Percentiles rank a stretch among this genome's conserved stretches.
phyloP scores from a whole-genome alignment of 2,113 vertebrate species.

The Sylvilagus bachmani region DNA sequence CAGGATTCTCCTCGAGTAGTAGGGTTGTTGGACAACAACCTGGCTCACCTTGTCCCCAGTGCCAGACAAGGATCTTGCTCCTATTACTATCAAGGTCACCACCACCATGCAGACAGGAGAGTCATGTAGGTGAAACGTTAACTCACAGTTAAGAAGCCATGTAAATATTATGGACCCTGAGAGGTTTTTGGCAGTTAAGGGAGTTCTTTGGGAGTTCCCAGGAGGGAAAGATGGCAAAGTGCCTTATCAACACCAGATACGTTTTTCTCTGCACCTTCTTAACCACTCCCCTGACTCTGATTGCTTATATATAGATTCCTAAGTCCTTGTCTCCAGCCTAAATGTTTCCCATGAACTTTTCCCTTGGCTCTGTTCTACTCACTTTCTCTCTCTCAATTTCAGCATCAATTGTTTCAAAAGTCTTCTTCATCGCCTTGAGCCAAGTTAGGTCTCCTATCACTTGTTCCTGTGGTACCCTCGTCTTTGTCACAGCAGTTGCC shows the following conservation, averaged over 20 bases:
- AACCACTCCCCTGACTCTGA: conserved; percentile 39
- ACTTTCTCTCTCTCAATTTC: background rate
- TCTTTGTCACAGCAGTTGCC: background rate
- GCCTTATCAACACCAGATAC: background rate
- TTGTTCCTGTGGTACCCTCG: background rate
- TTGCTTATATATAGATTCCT: conserved; percentile 20
- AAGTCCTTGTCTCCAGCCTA: background rate
- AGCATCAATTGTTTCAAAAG: background rate
- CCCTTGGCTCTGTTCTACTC: conserved; percentile 5
- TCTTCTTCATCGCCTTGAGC: background rate
- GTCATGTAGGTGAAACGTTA: background rate
- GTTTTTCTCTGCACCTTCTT: background rate
- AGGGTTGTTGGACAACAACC: background rate
- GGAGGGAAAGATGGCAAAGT: background rate
- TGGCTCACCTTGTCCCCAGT: background rate
- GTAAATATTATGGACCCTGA: background rate
- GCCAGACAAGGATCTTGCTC: background rate
- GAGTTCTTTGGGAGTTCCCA: conserved; percentile 43
- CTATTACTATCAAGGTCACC: background rate
- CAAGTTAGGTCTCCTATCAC: background rate
- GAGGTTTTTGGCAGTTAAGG: conserved; percentile 33
- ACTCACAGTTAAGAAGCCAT: background rate
- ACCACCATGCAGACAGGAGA: background rate
- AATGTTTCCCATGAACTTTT: background rate
- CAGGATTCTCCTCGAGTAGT: background rate